Evolutionary conservation across 2,888 invertebrate genomes (phyloP), one percentile per base, ranked within the genome.

Genomic region (Phoronis australis): DNA sequence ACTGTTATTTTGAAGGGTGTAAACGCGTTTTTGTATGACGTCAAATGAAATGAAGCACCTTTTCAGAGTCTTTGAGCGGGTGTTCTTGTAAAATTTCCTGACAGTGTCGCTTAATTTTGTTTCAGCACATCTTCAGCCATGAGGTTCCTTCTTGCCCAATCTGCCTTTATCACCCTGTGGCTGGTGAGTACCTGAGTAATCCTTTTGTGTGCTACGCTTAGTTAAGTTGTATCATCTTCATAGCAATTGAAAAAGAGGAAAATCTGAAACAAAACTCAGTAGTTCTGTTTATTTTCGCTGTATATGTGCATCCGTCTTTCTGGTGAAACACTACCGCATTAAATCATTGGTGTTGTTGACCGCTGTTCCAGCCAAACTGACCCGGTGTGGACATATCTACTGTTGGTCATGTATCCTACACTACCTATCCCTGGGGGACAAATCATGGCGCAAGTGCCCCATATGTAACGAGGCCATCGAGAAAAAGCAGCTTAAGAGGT

Each of bases 351-450:
- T 18, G 20, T 37, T 23, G 4, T 20, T 38, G 24, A 27, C 44
- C 22, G 41, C 12, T 48, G 82, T 85, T 46, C 90, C 92, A 47
- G 93, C 88, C 1, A 91, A 94, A 77, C 89, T 94, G 71, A 94
- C 93, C 0, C 84, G 87, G 38, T 97, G 96, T 76, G 95, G 96
- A 9, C 96, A 97, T 73, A 87, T 92, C 55, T 95, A 89, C 77
- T 97, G 96, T 77, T 96, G 92, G 93, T 83, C 93, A 0, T 97
- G 96, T 71, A 84, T 93, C 62, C 82, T 97, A 42, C 95, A 95
- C 76, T 95, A 95, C 73, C 82, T 92, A 38, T 86, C 89, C 1
- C 80, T 93, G 2, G 66, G 64, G 45, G 94, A 95, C 64, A 86
- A 88, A 69, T 80, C 84, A 23, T 87, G 87, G 80, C 81, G 86